Percentiles rank a stretch among this genome's conserved stretches.
Evolutionary conservation across 92 coral and sea anemone genomes (phyloP).

Genomic region (Actinernus sp.): DNA sequence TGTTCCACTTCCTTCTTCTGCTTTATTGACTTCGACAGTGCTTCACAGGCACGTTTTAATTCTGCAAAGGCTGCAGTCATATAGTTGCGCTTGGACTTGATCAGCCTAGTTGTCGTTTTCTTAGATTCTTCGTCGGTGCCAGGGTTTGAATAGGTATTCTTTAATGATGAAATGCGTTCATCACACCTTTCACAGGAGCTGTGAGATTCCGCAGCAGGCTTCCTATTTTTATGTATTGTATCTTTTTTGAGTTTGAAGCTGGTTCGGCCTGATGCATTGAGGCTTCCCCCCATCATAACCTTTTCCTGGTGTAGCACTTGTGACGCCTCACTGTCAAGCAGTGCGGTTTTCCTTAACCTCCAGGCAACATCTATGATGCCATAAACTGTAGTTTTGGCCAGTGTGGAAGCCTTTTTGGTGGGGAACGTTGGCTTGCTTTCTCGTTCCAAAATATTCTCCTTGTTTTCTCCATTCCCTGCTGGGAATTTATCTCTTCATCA

Average conservation of each 20-base stretch:
- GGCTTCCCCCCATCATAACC: slow-evolving; percentile 1
- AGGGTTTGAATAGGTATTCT: too few relatives aligned
- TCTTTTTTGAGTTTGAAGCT: slow-evolving; percentile 26
- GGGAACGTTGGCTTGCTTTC: slow-evolving; percentile 30
- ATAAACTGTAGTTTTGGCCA: slow-evolving; percentile 5
- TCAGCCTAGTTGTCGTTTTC: too few relatives aligned
- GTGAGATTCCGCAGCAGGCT: slow-evolving; percentile 43
- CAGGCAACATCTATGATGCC: slow-evolving; percentile 59
- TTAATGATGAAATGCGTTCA: too few relatives aligned
- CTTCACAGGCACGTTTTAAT: too few relatives aligned
- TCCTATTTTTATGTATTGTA: slow-evolving; percentile 36
- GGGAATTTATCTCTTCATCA: slow-evolving; percentile 8
- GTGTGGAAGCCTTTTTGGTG: neutral
- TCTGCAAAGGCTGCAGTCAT: too few relatives aligned
- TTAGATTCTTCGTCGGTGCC: too few relatives aligned
- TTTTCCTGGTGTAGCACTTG: slow-evolving; percentile 21
- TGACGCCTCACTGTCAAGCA: slow-evolving; percentile 44
- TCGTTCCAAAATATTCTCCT: slow-evolving; percentile 38
- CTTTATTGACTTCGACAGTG: too few relatives aligned
- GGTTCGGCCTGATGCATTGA: neutral
- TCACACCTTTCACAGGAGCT: too few relatives aligned
- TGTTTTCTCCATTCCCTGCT: slow-evolving; percentile 25
- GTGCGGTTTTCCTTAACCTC: slow-evolving; percentile 33
- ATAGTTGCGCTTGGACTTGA: too few relatives aligned
- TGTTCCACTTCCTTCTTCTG: too few relatives aligned